phyloP scores from a whole-genome alignment of 2,888 invertebrate species.

The Elegia similella region DNA sequence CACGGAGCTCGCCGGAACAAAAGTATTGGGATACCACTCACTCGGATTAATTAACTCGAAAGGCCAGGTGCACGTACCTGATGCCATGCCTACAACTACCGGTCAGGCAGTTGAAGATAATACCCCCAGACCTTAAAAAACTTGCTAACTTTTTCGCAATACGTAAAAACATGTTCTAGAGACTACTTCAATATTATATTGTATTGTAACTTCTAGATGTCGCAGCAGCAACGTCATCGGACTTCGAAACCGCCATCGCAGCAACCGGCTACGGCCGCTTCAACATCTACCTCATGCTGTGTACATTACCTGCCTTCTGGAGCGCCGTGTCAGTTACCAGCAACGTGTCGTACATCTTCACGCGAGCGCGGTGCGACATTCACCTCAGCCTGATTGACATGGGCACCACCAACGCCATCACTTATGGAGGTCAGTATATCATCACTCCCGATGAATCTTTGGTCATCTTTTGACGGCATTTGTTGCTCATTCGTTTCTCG shows the following conservation, averaged over 20 bases:
- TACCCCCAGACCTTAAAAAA: too few species aligned
- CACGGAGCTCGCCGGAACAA: too few species aligned
- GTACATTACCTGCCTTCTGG: constrained; percentile 84
- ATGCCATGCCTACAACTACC: too few species aligned
- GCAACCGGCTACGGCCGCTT: constrained; percentile 87
- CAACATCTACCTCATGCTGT: constrained; percentile 83
- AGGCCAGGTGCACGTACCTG: too few species aligned
- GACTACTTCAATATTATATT: background rate
- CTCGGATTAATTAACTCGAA: too few species aligned
- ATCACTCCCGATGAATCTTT: too few species aligned
- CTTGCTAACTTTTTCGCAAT: too few species aligned
- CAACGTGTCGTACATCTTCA: constrained; percentile 87
- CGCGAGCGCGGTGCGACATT: constrained; percentile 88
- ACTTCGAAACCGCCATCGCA: constrained; percentile 87
- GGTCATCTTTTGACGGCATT: too few species aligned
- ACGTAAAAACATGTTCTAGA: too few species aligned
- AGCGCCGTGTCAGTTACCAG: constrained; percentile 87
- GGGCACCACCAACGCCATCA: constrained; percentile 86
- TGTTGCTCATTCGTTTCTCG: too few species aligned
- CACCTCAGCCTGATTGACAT: constrained; percentile 85
- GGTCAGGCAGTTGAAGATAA: too few species aligned
- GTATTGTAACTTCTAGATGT: background rate
- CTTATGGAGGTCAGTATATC: constrained; percentile 90
- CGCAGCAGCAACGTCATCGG: constrained; percentile 52
- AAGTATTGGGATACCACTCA: too few species aligned